These are phyloP conservation scores for Zelleria hepariella DNA, from an alignment of 2,888 invertebrate genomes.

Conservation along the genomic window DNA sequence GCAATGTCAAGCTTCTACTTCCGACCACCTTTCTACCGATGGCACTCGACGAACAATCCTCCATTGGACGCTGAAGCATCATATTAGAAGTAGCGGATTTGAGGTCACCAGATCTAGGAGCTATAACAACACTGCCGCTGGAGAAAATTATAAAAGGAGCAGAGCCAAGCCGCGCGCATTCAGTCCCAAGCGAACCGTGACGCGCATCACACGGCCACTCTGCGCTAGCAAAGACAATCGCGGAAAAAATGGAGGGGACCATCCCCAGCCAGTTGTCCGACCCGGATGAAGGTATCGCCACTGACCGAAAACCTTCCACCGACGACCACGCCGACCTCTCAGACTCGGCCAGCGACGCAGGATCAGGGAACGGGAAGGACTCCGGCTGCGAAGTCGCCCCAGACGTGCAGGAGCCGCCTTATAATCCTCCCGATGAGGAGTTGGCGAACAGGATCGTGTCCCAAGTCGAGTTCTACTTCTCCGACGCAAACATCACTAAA, in stretches of 20 bases:
- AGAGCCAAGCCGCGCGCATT: slow-evolving; percentile 59
- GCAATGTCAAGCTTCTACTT: slow-evolving; percentile 57
- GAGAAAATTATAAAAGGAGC: slow-evolving; percentile 51
- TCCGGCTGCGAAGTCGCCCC: slow-evolving; percentile 77
- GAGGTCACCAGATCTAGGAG: slow-evolving; percentile 19
- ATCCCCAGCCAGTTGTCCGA: slow-evolving; percentile 48
- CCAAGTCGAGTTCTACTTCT: slow-evolving; percentile 96
- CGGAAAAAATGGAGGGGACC: slow-evolving; percentile 54
- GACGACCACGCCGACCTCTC: slow-evolving; percentile 78
- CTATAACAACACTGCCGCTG: slow-evolving; percentile 23
- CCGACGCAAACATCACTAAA: slow-evolving; percentile 94
- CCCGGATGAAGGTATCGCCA: slow-evolving; percentile 58
- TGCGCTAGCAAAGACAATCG: slow-evolving; percentile 44
- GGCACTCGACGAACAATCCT: not conserved
- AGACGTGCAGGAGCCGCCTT: slow-evolving; percentile 73
- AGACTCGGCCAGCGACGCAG: slow-evolving; percentile 76
- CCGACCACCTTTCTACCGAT: slow-evolving; percentile 47
- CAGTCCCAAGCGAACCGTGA: slow-evolving; percentile 41
- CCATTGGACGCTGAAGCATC: not conserved
- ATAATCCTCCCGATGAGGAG: slow-evolving; percentile 81
- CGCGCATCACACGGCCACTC: slow-evolving; percentile 50
- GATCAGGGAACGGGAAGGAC: slow-evolving; percentile 76
- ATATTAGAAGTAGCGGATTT: not conserved
- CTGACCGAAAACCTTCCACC: slow-evolving; percentile 60
- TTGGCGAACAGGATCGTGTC: slow-evolving; percentile 83